Conservation (phyloP, 2,113 vertebrate genomes). For the Heliornis fulica region DNA sequence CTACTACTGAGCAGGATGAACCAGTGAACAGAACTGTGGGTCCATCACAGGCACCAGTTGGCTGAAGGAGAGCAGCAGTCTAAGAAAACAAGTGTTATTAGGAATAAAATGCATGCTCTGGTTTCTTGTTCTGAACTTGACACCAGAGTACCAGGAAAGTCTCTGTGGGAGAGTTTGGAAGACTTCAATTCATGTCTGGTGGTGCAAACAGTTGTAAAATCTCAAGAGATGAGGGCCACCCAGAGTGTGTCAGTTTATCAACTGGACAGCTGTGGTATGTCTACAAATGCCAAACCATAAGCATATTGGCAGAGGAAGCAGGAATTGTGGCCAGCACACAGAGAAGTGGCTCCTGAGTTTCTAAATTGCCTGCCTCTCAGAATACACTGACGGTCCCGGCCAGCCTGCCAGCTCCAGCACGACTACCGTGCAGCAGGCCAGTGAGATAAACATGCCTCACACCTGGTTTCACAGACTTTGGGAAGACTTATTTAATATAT, state of each 20-base stretch:
- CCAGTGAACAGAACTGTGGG: not conserved
- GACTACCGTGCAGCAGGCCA: not conserved
- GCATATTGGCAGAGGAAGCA: constrained; percentile 58
- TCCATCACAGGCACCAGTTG: not conserved
- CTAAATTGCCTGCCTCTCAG: constrained; percentile 51
- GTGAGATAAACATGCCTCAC: not conserved
- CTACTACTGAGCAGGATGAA: not conserved
- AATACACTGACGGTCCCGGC: not conserved
- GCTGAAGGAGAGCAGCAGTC: not conserved
- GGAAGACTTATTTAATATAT: not conserved
- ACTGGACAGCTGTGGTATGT: constrained; percentile 64
- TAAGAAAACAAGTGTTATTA: constrained; percentile 24
- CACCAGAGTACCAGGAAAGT: constrained; percentile 45
- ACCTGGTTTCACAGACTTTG: not conserved
- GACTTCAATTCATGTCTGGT: constrained; percentile 31
- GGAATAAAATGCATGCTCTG: not conserved
- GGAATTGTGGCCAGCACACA: constrained; percentile 51
- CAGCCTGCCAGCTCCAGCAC: not conserved
- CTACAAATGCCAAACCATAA: constrained; percentile 72
- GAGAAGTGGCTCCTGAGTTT: constrained; percentile 67
- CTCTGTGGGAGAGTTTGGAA: constrained; percentile 62
- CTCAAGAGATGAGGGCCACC: constrained; percentile 68
- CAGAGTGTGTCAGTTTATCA: constrained; percentile 71
- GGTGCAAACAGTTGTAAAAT: constrained; percentile 65
- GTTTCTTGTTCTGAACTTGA: constrained; percentile 40